These are phyloP conservation scores for Speoplatyrhinus poulsoni DNA, from an alignment of 2,113 vertebrate species.

Conservation along the genomic window DNA sequence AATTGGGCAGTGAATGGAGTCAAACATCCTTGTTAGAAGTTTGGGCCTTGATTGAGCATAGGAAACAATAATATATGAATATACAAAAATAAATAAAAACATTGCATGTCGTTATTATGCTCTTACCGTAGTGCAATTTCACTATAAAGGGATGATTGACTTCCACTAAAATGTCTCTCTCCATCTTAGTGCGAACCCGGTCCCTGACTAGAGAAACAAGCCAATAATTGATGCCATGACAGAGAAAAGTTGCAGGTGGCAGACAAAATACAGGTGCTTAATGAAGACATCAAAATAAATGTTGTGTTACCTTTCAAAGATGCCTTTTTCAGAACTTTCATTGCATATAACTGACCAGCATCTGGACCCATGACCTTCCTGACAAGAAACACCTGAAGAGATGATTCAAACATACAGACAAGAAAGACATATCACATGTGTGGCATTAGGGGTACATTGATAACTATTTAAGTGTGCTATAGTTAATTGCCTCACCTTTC, in stretches of 20 bases:
- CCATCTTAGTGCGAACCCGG: constrained; percentile 96
- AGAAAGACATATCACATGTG: background rate
- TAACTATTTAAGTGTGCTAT: background rate
- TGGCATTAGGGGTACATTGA: accelerated
- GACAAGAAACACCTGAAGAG: constrained; percentile 90
- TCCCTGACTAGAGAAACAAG: constrained; percentile 84
- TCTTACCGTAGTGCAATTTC: constrained; percentile 98
- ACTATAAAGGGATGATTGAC: constrained; percentile 99
- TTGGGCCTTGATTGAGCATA: background rate
- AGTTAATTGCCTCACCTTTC: constrained; percentile 82
- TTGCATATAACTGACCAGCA: constrained; percentile 95
- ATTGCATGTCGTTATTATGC: background rate
- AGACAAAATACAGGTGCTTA: constrained; percentile 11
- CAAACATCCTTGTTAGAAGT: background rate
- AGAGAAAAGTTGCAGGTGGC: constrained; percentile 45
- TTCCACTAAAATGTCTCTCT: constrained; percentile 97
- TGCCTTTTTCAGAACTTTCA: constrained; percentile 99
- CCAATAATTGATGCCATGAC: constrained; percentile 13
- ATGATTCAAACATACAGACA: background rate
- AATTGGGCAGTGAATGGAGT: background rate
- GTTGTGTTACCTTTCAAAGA: constrained; percentile 90
- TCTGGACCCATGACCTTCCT: constrained; percentile 92
- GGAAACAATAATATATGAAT: background rate
- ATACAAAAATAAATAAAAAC: background rate
- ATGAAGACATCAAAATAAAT: background rate